Conservation (phyloP, 2,888 invertebrate species). For the Phortica magna region DNA sequence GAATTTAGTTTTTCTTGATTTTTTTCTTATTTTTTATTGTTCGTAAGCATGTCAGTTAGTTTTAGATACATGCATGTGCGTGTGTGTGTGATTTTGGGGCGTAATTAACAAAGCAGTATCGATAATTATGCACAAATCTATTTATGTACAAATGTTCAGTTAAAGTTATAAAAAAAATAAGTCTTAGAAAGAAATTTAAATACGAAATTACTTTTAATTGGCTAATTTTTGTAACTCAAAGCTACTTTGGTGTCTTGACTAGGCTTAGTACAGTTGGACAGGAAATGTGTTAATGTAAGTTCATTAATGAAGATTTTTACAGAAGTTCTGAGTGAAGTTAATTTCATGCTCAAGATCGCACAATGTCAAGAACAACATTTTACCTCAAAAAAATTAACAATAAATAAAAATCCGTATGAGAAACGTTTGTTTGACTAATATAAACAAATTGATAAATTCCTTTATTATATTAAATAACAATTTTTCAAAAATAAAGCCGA, state of each 20-base stretch:
- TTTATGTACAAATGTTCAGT: slow-evolving; percentile 20
- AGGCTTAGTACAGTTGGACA: neutral
- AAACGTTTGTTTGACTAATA: neutral
- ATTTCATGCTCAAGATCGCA: no score
- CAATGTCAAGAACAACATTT: neutral
- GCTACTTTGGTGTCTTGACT: no score
- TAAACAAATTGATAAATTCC: slow-evolving; percentile 11
- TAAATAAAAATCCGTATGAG: neutral
- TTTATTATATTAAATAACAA: slow-evolving; percentile 45
- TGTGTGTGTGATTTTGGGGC: slow-evolving; percentile 1
- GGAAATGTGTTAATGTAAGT: neutral
- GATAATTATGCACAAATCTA: slow-evolving; percentile 23
- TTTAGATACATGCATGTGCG: neutral
- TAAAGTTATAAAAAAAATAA: neutral
- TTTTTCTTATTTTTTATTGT: slow-evolving; percentile 10
- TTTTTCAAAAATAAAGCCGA: slow-evolving; percentile 49
- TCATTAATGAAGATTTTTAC: no score
- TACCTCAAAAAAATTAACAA: neutral
- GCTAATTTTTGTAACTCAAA: neutral
- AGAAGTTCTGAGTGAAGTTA: no score
- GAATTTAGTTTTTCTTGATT: slow-evolving; percentile 56
- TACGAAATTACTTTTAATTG: slow-evolving; percentile 15
- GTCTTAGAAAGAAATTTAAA: neutral
- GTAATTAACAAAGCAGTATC: slow-evolving; percentile 12
- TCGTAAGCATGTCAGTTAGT: neutral